A percentile compares a stretch with the other conserved stretches of the same genome.
Evolutionary conservation across 2,113 vertebrate species (phyloP).

Genomic region (Prochilodus magdalenae): DNA sequence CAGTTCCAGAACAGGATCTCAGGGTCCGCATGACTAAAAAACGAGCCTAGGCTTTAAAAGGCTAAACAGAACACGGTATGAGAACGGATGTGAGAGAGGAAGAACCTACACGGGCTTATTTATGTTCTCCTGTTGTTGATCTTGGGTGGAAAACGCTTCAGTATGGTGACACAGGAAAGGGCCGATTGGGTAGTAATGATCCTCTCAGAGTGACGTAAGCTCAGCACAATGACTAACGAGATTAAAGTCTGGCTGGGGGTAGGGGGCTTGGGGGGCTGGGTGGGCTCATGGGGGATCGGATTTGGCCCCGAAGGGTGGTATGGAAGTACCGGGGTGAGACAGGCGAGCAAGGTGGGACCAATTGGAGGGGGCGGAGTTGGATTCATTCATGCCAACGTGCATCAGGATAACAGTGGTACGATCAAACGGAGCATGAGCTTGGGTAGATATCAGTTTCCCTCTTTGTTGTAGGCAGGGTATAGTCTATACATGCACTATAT

Average conservation of each 20-base stretch:
- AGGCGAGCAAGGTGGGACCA: background rate
- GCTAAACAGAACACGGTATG: background rate
- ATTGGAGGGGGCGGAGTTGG: background rate
- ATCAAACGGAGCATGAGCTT: background rate
- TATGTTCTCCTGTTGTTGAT: conserved; percentile 40
- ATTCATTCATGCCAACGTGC: background rate
- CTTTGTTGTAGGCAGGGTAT: too few species aligned
- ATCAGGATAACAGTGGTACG: background rate
- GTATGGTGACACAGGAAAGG: conserved; percentile 71
- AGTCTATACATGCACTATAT: too few species aligned
- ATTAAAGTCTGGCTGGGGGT: conserved; percentile 54
- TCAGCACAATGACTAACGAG: conserved; percentile 66
- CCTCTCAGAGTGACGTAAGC: conserved; percentile 64
- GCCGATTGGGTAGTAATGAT: conserved; percentile 76
- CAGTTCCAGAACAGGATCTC: background rate
- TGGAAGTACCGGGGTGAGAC: background rate
- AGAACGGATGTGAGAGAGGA: conserved; percentile 28
- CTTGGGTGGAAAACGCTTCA: conserved; percentile 67
- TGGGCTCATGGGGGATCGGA: background rate
- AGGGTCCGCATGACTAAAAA: background rate
- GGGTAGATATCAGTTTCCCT: too few species aligned
- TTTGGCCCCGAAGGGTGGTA: conserved; percentile 29
- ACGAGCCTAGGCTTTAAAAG: background rate
- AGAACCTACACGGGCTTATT: conserved; percentile 41
- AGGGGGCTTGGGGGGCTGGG: background rate